Evolutionary conservation across 2,797 vertebrate species (phyloP).

Genomic region (Salmo trutta): DNA sequence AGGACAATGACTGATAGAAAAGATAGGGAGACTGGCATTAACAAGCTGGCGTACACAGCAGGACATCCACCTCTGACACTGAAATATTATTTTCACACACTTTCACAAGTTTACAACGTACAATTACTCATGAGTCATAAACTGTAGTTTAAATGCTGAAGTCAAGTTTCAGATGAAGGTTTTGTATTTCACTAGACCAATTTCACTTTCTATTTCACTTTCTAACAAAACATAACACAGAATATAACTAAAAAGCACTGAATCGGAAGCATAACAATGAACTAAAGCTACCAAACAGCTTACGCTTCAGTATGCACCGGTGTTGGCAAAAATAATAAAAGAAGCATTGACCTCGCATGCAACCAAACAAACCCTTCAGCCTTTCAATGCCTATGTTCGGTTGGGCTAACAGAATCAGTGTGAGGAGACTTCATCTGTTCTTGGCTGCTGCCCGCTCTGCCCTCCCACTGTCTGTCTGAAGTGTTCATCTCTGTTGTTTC

Average conservation of each 20-base stretch:
- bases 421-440: conserved; percentile 1
- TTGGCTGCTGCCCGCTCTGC: background rate
- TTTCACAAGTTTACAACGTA: too few species aligned
- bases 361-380: background rate
- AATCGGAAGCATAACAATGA: too few species aligned
- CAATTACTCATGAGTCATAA: too few species aligned
- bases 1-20: background rate
- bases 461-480: background rate
- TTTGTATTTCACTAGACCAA: too few species aligned
- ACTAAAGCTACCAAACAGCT: too few species aligned
- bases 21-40: background rate
- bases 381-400: background rate
- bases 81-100: background rate
- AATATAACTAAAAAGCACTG: too few species aligned
- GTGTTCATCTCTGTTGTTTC: background rate
- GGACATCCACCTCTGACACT: background rate
- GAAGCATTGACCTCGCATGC: background rate
- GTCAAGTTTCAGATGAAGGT: too few species aligned
- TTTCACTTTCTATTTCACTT: too few species aligned
- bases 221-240: too few species aligned
- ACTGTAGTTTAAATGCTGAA: too few species aligned
- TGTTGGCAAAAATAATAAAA: background rate
- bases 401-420: background rate
- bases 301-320: too few species aligned
- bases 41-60: background rate